Evolutionary conservation across 1,140 invertebrate species (phyloP), one percentile per base, ranked within the genome.

Genomic region (Nylanderia fulva): DNA sequence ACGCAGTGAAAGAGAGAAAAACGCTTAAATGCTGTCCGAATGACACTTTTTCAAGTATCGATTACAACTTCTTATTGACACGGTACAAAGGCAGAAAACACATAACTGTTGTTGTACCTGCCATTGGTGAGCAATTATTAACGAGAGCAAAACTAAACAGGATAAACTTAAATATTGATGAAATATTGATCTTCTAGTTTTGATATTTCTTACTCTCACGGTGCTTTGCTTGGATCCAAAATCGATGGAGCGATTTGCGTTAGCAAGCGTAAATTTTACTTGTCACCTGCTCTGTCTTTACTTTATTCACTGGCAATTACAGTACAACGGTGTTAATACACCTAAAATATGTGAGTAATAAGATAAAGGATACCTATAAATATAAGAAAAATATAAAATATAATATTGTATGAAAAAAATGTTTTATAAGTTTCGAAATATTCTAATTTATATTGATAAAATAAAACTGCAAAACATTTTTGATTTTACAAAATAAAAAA

Each of bases 191-290:
- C n/a, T 68, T 89, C 61, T 84, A 95, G 95, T 93, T 63, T 85
- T 95, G 45, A 93, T 95, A 54, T 24, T 94, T 15, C 64, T 96
- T 21, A 95, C 95, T 21, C 77, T 96, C 39, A 93, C 92, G 11
- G 93, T 94, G 5, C 74, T 96, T 33, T 95, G 93, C 90, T 82
- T 96, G 72, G 93, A 95, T 60, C 91, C 93, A 2, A 83, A 90
- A 13, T 93, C 94, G 9, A 75, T 84, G 2, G 95, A 96, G 84
- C 88, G 95, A 79, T 86, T 95, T 2, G 87, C 90, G 2, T 33
- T 96, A 0, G 94, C 93, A 36, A 91, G 91, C 58, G 83, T 95
- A 2, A 95, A 94, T 87, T 91, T 96, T n/a, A 91, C 95, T 42
- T 93, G 93, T n/a, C 95, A 96, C 79, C 58, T 93, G 7, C 76